Percentiles rank a stretch among this genome's conserved stretches.
These are phyloP conservation scores for Lithobates sylvaticus DNA, from an alignment of 2,797 vertebrate genomes.

Conservation along the genomic window DNA sequence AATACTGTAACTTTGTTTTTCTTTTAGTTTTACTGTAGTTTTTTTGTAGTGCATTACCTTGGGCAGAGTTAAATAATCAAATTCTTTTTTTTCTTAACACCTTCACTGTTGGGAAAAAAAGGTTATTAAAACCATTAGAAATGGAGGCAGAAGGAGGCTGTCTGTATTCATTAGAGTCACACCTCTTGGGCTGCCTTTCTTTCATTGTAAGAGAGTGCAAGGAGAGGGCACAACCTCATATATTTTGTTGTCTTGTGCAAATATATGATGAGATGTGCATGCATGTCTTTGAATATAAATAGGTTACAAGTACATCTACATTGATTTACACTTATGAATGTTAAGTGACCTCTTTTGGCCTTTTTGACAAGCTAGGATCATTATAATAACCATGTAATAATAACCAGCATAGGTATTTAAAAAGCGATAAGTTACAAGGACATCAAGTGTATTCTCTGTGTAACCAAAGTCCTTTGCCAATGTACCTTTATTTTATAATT, in stretches of 20 bases:
- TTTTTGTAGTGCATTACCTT: background rate
- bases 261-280: constrained; percentile 35
- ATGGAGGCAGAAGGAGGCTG: background rate
- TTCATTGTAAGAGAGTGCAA: background rate
- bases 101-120: background rate
- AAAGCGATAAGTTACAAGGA: background rate
- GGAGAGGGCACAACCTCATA: constrained; percentile 7
- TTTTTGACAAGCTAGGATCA: background rate
- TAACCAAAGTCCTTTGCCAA: background rate
- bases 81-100: background rate
- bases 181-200: background rate
- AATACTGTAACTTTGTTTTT: too few species aligned
- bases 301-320: constrained; percentile 15
- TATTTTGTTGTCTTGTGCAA: constrained; percentile 30
- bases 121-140: background rate
- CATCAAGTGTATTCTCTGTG: background rate
- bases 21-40: background rate
- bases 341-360: constrained; percentile 16
- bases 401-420: background rate
- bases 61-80: background rate
- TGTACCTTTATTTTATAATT: background rate
- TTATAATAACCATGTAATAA: constrained; percentile 13
- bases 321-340: constrained; percentile 29
- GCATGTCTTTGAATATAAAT: constrained; percentile 34
- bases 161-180: constrained; percentile 6